phyloP scores from a whole-genome alignment of 2,113 vertebrate species.

The Neogale vison region DNA sequence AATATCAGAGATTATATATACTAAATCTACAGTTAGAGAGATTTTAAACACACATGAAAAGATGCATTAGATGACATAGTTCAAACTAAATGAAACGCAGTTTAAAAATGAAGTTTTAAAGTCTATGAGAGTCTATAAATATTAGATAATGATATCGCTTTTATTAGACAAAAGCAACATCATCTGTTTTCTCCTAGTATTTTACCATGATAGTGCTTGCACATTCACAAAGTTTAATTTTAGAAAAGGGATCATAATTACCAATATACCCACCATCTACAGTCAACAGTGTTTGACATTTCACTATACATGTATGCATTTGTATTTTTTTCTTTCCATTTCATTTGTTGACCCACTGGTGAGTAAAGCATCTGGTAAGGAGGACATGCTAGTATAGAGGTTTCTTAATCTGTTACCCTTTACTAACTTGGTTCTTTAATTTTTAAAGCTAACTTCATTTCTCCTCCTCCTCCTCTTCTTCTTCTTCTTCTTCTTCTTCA shows the following conservation, averaged over 20 bases:
- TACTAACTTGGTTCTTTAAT: not conserved
- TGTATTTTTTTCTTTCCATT: not conserved
- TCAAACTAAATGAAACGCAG: not conserved
- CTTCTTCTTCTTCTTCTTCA: not conserved
- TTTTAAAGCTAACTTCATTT: not conserved
- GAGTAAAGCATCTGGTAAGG: not conserved
- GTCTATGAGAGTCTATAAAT: not conserved
- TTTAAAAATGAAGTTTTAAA: not conserved
- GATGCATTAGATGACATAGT: not conserved
- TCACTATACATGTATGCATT: not conserved
- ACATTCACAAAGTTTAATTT: not conserved
- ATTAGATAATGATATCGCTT: not conserved
- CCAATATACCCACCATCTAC: not conserved
- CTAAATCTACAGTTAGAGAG: not conserved
- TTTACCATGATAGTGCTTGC: not conserved
- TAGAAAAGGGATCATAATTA: not conserved
- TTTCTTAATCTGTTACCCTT: not conserved
- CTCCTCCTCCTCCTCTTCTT: not conserved
- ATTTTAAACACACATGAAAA: not conserved
- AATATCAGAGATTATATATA: not conserved
- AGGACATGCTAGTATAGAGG: not conserved
- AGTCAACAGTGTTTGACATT: not conserved
- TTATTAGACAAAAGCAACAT: not conserved
- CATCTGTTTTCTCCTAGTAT: not conserved
- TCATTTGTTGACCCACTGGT: not conserved